These are phyloP conservation scores for Aelia acuminata DNA, from an alignment of 2,888 invertebrate species.

Conservation along the genomic window DNA sequence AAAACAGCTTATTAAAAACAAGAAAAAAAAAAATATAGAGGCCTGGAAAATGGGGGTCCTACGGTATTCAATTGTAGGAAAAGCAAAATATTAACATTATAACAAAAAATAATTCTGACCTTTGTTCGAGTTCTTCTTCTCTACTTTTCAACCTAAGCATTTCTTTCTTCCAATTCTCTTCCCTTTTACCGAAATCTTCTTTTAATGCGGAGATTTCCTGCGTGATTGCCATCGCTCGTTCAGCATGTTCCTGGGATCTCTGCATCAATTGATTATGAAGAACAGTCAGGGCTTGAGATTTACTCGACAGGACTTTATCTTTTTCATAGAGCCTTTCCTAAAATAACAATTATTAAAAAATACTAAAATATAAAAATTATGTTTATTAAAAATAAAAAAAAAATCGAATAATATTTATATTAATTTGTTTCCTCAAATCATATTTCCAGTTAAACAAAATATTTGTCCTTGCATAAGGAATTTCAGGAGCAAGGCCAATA, in stretches of 20 bases:
- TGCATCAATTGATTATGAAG: conserved; percentile 59
- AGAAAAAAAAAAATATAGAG: too few relatives aligned
- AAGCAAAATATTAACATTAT: background rate
- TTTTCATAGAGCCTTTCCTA: conserved; percentile 60
- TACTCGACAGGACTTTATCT: conserved; percentile 56
- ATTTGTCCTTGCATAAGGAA: too few relatives aligned
- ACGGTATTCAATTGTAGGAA: background rate
- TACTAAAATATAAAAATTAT: background rate
- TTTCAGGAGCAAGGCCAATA: too few relatives aligned
- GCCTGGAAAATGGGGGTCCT: too few relatives aligned
- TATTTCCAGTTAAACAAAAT: too few relatives aligned
- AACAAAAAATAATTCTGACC: background rate
- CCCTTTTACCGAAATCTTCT: conserved; percentile 56
- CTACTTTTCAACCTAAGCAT: conserved; percentile 31
- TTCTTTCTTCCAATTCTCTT: conserved; percentile 57
- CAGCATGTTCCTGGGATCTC: conserved; percentile 53
- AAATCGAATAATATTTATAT: too few relatives aligned
- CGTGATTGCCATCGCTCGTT: conserved; percentile 53
- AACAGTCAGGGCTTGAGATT: conserved; percentile 58
- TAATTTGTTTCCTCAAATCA: too few relatives aligned
- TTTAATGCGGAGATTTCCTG: conserved; percentile 56
- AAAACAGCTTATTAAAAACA: too few relatives aligned
- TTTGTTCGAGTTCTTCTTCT: conserved; percentile 51
- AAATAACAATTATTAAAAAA: background rate
- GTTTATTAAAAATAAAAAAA: too few relatives aligned